A percentile compares a stretch with the other conserved stretches of the same genome.
Evolutionary conservation across 2,888 invertebrate species (phyloP).

Genomic region (Steromphala cineraria): DNA sequence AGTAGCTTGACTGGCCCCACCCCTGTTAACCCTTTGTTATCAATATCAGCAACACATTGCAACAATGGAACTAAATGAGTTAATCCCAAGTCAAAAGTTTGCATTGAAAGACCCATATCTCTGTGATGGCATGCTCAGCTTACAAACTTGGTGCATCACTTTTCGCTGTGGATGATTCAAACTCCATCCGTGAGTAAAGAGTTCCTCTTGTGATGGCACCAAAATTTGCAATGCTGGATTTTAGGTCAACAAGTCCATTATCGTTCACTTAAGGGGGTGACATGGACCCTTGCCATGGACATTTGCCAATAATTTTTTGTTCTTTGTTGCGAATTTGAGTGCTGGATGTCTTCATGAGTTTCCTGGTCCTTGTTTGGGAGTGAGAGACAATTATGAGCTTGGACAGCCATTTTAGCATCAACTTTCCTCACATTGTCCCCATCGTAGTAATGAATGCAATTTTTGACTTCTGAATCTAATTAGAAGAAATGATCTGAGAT

Average conservation of each 20-base stretch:
- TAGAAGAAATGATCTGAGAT: background rate
- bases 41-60: background rate
- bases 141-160: too few species aligned
- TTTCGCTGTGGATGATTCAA: too few species aligned
- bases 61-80: background rate
- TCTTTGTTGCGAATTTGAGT: background rate
- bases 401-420: background rate
- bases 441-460: background rate
- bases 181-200: background rate
- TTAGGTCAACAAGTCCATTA: conserved; percentile 7
- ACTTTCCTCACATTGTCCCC: background rate
- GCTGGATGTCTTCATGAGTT: background rate
- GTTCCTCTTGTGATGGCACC: background rate
- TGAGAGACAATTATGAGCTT: background rate
- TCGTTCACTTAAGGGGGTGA: background rate
- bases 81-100: background rate
- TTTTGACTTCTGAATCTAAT: background rate
- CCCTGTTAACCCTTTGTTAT: background rate
- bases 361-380: background rate
- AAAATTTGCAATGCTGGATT: background rate
- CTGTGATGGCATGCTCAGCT: too few species aligned
- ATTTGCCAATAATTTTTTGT: background rate
- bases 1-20: background rate
- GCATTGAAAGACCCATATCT: too few species aligned
- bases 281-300: background rate